These are phyloP conservation scores for Hippasteria phrygiana DNA, from an alignment of 53 echinoderm and acorn worm genomes.

Conservation along the genomic window DNA sequence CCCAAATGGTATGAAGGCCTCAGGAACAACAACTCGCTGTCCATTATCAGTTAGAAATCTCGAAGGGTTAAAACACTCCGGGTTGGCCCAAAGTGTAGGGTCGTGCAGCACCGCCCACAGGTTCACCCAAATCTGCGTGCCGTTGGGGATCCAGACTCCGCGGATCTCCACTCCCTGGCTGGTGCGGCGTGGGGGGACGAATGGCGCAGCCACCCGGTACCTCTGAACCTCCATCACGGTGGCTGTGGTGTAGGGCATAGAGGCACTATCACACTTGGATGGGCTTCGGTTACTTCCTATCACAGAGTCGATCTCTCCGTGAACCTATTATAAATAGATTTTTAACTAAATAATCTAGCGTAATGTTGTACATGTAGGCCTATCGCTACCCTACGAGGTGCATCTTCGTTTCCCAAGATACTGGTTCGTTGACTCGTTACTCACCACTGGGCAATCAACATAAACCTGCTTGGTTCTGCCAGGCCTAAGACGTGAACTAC, in stretches of 20 bases:
- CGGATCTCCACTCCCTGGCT: neutral
- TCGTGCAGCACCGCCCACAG: conserved; percentile 46
- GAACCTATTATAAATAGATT: too few relatives aligned
- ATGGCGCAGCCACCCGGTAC: conserved; percentile 30
- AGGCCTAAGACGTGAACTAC: too few relatives aligned
- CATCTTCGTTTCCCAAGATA: too few relatives aligned
- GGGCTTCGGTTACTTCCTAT: conserved; percentile 22
- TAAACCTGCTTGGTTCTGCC: too few relatives aligned
- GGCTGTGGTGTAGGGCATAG: conserved; percentile 50
- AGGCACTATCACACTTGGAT: conserved; percentile 8
- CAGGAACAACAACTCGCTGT: conserved; percentile 18
- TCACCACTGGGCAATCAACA: too few relatives aligned
- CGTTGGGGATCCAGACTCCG: neutral
- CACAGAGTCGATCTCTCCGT: conserved; percentile 49
- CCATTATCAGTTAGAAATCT: conserved; percentile 30
- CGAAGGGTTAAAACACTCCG: conserved; percentile 5
- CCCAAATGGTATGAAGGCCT: conserved; percentile 51
- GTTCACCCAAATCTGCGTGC: conserved; percentile 40
- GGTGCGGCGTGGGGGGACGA: conserved; percentile 33
- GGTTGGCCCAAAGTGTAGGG: conserved; percentile 15
- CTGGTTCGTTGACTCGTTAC: too few relatives aligned
- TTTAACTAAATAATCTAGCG: too few relatives aligned
- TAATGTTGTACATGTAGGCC: too few relatives aligned
- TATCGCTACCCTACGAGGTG: too few relatives aligned
- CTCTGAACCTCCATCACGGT: conserved; percentile 48